phyloP scores from a whole-genome alignment of 2,113 vertebrate species.

The Etheostoma spectabile region DNA sequence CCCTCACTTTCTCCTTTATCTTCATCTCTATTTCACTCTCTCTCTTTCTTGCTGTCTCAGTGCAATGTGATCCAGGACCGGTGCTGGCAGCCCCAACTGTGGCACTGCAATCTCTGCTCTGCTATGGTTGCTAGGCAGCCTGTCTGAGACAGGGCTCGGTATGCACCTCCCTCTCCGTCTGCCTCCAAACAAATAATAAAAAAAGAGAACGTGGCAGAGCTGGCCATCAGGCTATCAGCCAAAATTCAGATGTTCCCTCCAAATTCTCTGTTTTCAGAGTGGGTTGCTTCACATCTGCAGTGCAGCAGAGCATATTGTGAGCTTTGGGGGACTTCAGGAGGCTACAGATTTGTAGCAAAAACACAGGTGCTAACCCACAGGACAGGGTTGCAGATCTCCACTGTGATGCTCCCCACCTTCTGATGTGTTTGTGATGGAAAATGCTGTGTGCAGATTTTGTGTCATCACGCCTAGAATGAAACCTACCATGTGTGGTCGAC shows the following conservation, averaged over 20 bases:
- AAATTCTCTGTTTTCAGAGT: conserved; percentile 32
- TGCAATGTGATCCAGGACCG: conserved; percentile 82
- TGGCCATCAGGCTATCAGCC: conserved; percentile 37
- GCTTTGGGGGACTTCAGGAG: conserved; percentile 2
- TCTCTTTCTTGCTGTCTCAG: conserved; percentile 80
- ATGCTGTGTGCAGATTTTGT: conserved; percentile 63
- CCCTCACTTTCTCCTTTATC: conserved; percentile 65
- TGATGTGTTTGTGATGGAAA: conserved; percentile 66
- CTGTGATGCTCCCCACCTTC: conserved; percentile 65
- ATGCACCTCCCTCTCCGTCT: conserved; percentile 66
- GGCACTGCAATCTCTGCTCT: conserved; percentile 76
- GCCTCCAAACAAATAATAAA: conserved; percentile 45
- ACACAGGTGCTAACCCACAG: conserved; percentile 21
- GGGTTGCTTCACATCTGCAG: conserved; percentile 67
- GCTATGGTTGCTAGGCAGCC: conserved; percentile 81
- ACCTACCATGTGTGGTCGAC: conserved; percentile 68
- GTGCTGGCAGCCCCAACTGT: conserved; percentile 77
- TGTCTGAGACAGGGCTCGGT: conserved; percentile 61
- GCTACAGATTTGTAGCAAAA: conserved; percentile 20
- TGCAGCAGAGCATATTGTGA: conserved; percentile 48
- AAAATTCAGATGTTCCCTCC: conserved; percentile 49
- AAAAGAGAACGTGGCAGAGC: conserved; percentile 7
- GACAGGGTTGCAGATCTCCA: conserved; percentile 44
- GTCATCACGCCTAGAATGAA: conserved; percentile 72
- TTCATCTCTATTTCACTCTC: conserved; percentile 71